Evolutionary conservation across 2,797 vertebrate genomes (phyloP), one percentile per base, ranked within the genome.

Genomic region (Champsocephalus esox): DNA sequence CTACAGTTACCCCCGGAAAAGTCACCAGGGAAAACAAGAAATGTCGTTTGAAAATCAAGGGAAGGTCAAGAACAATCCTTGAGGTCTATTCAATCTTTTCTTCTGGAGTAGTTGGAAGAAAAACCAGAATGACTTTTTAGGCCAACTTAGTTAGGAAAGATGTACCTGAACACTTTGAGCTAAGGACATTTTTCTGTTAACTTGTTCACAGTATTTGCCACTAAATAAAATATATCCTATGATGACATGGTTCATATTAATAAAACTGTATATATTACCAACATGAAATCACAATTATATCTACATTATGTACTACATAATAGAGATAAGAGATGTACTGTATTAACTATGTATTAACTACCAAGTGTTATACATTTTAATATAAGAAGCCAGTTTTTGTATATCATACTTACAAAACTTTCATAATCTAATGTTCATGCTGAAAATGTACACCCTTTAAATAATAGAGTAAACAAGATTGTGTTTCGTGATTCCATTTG

Each of bases 1-100:
- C 64, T 78, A 91, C 66, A 68, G 89, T 82, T 84, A 81, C 68
- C 77, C 87, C 70, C 44, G 6, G 9, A 75, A 87, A 86, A 87
- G 75, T 65, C 90, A 87, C 86, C 8, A 51, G 88, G 89, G 91
- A 90, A 80, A 88, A 91, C 84, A 88, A 87, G 89, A 82, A 91
- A 90, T 85, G 80, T 70, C 34, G 63, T 86, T 87, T 89, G 82
- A 89, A 91, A 92, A 90, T 86, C 82, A 87, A 83, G 86, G 75
- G 62, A 86, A 73, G 91, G 87, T 86, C 87, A 88, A 87, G 86
- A 86, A 87, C 87, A 87, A 87, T 86, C 73, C 77, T 83, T 77
- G 70, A 77, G 73, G 70, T 71, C 64, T 44, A 70, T 55, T 80
- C 59, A 59, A 44, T 65, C 66, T 71, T 48, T 68, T 46, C 17